phyloP scores from a whole-genome alignment of 2,797 vertebrate genomes.

The Lagodon rhomboides region DNA sequence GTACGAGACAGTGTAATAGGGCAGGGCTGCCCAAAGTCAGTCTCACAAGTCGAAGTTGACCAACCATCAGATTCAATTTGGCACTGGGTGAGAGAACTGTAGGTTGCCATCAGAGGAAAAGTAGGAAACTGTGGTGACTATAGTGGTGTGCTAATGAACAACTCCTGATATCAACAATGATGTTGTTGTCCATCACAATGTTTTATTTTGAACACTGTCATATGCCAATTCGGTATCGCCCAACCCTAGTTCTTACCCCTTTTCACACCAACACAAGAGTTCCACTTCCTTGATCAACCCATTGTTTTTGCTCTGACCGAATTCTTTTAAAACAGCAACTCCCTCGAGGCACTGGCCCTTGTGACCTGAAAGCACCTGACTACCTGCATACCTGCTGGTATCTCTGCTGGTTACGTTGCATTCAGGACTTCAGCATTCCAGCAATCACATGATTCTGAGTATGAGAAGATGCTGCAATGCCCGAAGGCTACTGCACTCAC shows the following conservation, averaged over 20 bases:
- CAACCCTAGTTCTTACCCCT: slow-evolving; percentile 1
- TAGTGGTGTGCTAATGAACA: too few species aligned
- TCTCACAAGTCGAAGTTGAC: too few species aligned
- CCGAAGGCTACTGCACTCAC: slow-evolving; percentile 23
- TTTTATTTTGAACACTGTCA: too few species aligned
- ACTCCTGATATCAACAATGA: too few species aligned
- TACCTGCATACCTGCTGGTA: slow-evolving; percentile 58
- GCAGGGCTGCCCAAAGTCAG: too few species aligned
- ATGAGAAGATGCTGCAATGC: slow-evolving; percentile 31
- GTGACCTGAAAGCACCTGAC: slow-evolving; percentile 56
- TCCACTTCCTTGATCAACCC: slow-evolving; percentile 33
- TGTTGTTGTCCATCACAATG: too few species aligned
- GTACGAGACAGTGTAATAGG: neutral
- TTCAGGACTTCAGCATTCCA: slow-evolving; percentile 75
- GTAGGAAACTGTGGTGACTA: too few species aligned
- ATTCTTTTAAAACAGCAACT: slow-evolving; percentile 6
- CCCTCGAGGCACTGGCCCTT: slow-evolving; percentile 7
- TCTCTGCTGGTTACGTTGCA: slow-evolving; percentile 32
- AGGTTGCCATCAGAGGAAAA: too few species aligned
- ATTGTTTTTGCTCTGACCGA: neutral
- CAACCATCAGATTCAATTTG: too few species aligned
- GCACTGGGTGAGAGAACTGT: too few species aligned
- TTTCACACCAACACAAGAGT: slow-evolving; percentile 8
- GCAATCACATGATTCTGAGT: slow-evolving; percentile 69
- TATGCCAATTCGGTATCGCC: too few species aligned